Base-by-base conservation (phyloP, 1,140 invertebrate genomes). In the Triops cancriformis region DNA sequence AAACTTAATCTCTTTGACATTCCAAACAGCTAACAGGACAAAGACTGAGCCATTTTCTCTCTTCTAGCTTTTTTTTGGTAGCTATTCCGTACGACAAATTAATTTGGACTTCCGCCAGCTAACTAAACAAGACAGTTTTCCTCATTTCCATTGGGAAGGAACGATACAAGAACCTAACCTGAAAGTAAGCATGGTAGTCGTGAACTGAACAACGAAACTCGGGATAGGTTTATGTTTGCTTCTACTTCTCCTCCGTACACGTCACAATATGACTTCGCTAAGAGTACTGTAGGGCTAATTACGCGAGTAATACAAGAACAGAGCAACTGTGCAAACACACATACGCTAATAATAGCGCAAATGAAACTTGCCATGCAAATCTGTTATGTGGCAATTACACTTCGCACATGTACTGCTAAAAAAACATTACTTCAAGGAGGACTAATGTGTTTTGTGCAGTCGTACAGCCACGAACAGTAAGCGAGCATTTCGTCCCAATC, bases 81-180 rank as follows among this genome's bases (percentile, higher is more conserved):
- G 14, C 5, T 7, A 23, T 14, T 18, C 14, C 23, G n/a, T n/a
- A 64, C 14, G 18, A 18, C 51, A 64, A 3, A n/a, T 64, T 64
- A 64, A 64, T 64, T 64, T 64, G 51, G 51, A 64, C 51, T 64
- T 64, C 51, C 51, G 51, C 51, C 51, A 64, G 23, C 51, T 18
- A 64, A 64, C 51, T 10, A 64, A n/a, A 64, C n/a, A 64, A 64
- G 51, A 18, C 51, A 10, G 18, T n/a, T 64, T 64, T 64, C 51
- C 51, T 64, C 45, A 14, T 64, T 23, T 64, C 31, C 31, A 37
- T 37, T 37, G 26, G 64, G 64, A n/a, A 72, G 64, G 26, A 26
- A 26, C n/a, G 64, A 72, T 72, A 72, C 64, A 72, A n/a, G 26
- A 72, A 26, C 26, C 64, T 72, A 72, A n/a, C n/a, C 37, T 73